Base-by-base conservation (phyloP, 1,140 invertebrate species). In the Sycophaga agraensis region DNA sequence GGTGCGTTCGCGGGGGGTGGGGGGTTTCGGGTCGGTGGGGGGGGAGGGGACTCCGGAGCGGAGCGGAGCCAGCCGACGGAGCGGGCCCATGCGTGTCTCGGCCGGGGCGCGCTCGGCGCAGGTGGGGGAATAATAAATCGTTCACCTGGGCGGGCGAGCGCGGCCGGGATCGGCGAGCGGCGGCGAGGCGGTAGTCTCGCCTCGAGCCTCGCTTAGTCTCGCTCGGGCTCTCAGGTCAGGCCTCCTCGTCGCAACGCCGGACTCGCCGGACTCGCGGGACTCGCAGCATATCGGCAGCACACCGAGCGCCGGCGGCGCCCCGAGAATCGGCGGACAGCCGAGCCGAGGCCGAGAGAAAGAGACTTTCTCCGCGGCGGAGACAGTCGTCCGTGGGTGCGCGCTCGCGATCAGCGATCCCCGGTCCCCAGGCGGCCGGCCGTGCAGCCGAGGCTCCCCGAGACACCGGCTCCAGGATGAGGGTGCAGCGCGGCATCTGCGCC, bases 401-500 rank as follows among this genome's bases (percentile, higher is more conserved):
- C n/a, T n/a, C n/a, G n/a, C n/a, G n/a, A n/a, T n/a, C n/a, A n/a
- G n/a, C n/a, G n/a, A n/a, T n/a, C n/a, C n/a, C n/a, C n/a, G n/a
- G n/a, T n/a, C n/a, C n/a, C n/a, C n/a, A n/a, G n/a, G n/a, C n/a
- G n/a, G n/a, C n/a, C n/a, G n/a, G n/a, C n/a, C n/a, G n/a, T n/a
- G n/a, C n/a, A n/a, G n/a, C n/a, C n/a, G n/a, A n/a, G n/a, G n/a
- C n/a, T n/a, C n/a, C n/a, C n/a, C n/a, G n/a, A n/a, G n/a, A n/a
- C n/a, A n/a, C n/a, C n/a, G n/a, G n/a, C n/a, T 34, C 2, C n/a
- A 43, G 8, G 11, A 79, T 79, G 78, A 79, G 77, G 64, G 76
- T 80, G 39, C 72, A 80, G 55, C 75, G 77, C 12, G 75, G 77
- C 58, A 76, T 80, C 59, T 80, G 78, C 66, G 71, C 77, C 1